Evolutionary conservation across 2,113 vertebrate species (phyloP).

Genomic region (Corydoras sp.): DNA sequence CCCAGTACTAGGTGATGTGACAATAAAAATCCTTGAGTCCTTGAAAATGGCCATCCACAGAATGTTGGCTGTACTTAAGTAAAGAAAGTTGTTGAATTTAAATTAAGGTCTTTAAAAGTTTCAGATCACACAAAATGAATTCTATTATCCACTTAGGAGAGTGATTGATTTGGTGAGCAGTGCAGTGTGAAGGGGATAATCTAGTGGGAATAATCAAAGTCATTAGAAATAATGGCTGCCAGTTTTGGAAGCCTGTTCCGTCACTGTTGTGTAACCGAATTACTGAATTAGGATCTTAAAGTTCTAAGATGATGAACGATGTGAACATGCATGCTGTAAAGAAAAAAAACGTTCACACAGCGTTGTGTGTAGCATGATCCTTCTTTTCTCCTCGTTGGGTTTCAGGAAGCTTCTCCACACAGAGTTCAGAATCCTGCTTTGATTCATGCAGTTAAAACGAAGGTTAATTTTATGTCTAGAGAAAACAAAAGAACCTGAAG

Average conservation of each 20-base stretch:
- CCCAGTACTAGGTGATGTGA: too few relatives aligned
- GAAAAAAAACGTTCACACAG: not conserved
- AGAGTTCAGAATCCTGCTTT: constrained; percentile 52
- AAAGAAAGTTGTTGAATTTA: too few relatives aligned
- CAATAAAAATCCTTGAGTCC: too few relatives aligned
- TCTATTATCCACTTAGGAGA: not conserved
- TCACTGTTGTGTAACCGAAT: not conserved
- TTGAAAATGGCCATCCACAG: too few relatives aligned
- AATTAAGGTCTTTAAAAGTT: too few relatives aligned
- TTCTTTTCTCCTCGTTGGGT: too few relatives aligned
- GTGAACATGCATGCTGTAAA: not conserved
- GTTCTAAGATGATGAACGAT: not conserved
- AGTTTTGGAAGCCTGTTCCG: not conserved
- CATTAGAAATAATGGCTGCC: not conserved
- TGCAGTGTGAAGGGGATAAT: not conserved
- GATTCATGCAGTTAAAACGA: constrained; percentile 55
- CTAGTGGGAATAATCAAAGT: not conserved
- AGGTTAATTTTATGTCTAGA: constrained; percentile 60
- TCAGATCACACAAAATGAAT: too few relatives aligned
- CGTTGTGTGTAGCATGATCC: constrained; percentile 11
- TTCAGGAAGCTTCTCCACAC: too few relatives aligned
- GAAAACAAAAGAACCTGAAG: constrained; percentile 45
- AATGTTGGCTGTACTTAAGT: too few relatives aligned
- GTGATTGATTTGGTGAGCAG: not conserved
- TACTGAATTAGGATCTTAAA: not conserved